A percentile compares a stretch with the other conserved stretches of the same genome.
These are phyloP conservation scores for Petrocephalus sullivani DNA, from an alignment of 2,797 vertebrate species.

Conservation along the genomic window DNA sequence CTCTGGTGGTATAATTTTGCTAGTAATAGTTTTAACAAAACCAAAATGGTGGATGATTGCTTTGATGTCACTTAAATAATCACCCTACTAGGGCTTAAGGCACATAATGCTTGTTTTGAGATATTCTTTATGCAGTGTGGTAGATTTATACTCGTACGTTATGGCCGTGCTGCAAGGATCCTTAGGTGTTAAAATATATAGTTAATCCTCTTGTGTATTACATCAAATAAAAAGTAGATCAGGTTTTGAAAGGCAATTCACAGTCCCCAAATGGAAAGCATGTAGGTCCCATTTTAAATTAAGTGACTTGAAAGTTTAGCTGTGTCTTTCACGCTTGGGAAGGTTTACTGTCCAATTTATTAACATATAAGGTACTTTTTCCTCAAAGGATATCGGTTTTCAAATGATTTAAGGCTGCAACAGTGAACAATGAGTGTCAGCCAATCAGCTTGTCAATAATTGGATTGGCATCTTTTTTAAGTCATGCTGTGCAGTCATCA, in stretches of 20 bases:
- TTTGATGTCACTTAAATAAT: background rate
- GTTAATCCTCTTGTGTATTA: too few species aligned
- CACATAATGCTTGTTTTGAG: background rate
- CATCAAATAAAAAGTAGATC: background rate
- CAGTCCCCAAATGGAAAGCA: background rate
- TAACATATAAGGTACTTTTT: background rate
- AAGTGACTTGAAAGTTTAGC: background rate
- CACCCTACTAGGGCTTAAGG: background rate
- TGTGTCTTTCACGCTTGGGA: background rate
- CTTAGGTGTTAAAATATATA: background rate
- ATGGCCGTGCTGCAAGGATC: background rate
- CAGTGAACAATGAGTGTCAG: background rate
- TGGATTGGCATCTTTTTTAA: background rate
- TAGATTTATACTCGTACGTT: background rate
- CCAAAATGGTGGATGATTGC: background rate
- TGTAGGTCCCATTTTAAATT: background rate
- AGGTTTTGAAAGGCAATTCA: background rate
- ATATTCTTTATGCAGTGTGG: background rate
- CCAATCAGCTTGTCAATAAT: slow-evolving; percentile 4
- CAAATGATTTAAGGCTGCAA: background rate
- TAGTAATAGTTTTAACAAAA: background rate
- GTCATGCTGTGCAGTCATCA: background rate
- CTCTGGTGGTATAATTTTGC: background rate
- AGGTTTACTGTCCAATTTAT: background rate
- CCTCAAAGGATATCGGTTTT: background rate